phyloP scores from a whole-genome alignment of 2,888 invertebrate genomes.

The Leptinotarsa juncta region DNA sequence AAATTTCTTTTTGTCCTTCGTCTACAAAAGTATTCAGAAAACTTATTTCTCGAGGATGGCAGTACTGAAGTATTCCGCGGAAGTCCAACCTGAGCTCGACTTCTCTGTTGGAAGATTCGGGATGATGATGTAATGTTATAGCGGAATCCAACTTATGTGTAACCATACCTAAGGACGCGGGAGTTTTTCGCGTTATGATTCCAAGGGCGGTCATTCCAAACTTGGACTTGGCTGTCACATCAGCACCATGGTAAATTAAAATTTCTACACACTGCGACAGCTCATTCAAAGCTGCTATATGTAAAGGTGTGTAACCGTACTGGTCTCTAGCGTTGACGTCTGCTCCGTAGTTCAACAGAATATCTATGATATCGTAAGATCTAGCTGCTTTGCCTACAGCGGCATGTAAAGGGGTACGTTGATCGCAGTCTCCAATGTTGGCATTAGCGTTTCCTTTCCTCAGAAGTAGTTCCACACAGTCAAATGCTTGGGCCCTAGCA shows the following conservation, averaged over 20 bases:
- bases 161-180: constrained; percentile 85
- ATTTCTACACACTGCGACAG: constrained; percentile 87
- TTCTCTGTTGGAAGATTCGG: constrained; percentile 81
- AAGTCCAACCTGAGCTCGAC: constrained; percentile 86
- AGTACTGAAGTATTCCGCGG: constrained; percentile 83
- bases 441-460: constrained; percentile 82
- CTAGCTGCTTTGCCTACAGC: constrained; percentile 86
- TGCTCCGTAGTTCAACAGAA: constrained; percentile 82
- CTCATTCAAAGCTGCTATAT: constrained; percentile 87
- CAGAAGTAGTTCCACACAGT: constrained; percentile 83
- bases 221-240: constrained; percentile 89
- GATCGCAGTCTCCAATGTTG: constrained; percentile 83
- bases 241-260: constrained; percentile 85
- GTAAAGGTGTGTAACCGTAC: constrained; percentile 87
- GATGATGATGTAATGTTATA: constrained; percentile 81
- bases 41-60: constrained; percentile 86
- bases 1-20: constrained; percentile 88
- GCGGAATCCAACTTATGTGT: constrained; percentile 85
- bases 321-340: constrained; percentile 87
- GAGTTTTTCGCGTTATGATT: constrained; percentile 87
- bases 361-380: constrained; percentile 84
- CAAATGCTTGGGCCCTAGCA: constrained; percentile 81
- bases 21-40: constrained; percentile 89
- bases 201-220: constrained; percentile 88
- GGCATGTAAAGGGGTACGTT: constrained; percentile 84